Base-by-base conservation (phyloP, 2,797 vertebrate genomes). In the Tinamus major region DNA sequence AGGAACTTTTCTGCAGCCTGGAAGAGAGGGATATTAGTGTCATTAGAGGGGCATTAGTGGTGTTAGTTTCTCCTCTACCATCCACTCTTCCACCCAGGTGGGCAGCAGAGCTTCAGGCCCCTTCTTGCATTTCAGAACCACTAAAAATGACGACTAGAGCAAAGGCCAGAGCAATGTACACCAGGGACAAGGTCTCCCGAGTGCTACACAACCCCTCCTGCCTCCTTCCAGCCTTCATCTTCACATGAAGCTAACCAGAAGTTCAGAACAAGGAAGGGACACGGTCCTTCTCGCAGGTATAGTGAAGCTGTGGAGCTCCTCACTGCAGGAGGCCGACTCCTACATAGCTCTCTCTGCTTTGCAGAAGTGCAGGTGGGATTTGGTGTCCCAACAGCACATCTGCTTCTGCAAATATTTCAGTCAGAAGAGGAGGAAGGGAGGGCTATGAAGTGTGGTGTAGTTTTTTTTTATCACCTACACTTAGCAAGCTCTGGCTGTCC, bases 1-100 rank as follows among this genome's bases (percentile, higher is more conserved):
- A 98, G 97, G 96, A 98, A 99, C 63, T 96, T 97, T 92, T 99
- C 99, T 0, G 96, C 96, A 23, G 99, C 99, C 99, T 99, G 90
- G 26, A 87, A 96, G 35, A 21, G 46, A 79, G 26, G 76, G 46
- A 62, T 1, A 4, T 26, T 3, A 15, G 27, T 0, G 1, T 31
- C 35, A 71, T 23, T 37, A 10, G 29, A 33, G 31, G 59, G 29
- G 24, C 29, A 19, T 56, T n/a, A 56, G 35, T 13, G 48, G 16
- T 21, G 9, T 29, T 13, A 51, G 35, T 17, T 18, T 51, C 19
- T n/a, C 35, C 68, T 70, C 68, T 37, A 11, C 14, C 35, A 61
- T 61, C 59, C 35, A 16, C 35, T 24, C 23, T 37, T 35, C 23
- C 24, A 37, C 21, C 21, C 13, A 37, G n/a, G 59, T 6, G 21